Base-by-base conservation (phyloP, 2,888 invertebrate species). In the Anodontia alba region DNA sequence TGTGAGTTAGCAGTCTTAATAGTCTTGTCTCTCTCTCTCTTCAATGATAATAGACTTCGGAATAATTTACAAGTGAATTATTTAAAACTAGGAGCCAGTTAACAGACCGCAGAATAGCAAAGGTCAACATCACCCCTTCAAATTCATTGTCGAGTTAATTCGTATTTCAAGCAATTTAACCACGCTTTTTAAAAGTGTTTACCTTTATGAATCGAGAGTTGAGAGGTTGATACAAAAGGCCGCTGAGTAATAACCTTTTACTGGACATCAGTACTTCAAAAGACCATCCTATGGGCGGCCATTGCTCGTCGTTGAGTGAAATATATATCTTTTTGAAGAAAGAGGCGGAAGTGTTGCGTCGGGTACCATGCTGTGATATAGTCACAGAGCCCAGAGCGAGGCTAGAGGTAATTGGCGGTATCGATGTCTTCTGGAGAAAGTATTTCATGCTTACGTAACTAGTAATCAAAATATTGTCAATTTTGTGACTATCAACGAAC, bases 241-340 rank as follows among this genome's bases (percentile, higher is more conserved):
- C 29, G 33, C 62, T 62, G 62, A 62, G 62, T 62, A 62, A 62
- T 62, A 62, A 62, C 62, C 31, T 62, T 62, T 62, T 62, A 62
- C 57, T 26, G 57, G 23, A 57, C 57, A 57, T 57, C 26, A 57
- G 26, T 57, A 57, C 62, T 62, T 62, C 33, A 62, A 62, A 29
- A 17, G 62, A 62, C 62, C 62, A 62, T 62, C 62, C 62, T 62
- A 29, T 31, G 62, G 62, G 62, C 62, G 62, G 62, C 62, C 33
- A 20, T 20, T 8, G 33, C 31, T 12, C 62, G 62, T 62, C 62
- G 33, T 10, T 17, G 62, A 62, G 62, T 10, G 62, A 62, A 62
- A 62, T 62, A 62, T 62, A 62, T 62, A 62, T 62, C 62, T 62
- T 62, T n/a, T 33, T 62, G 23, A 33, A 62, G 62, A 62, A 62